Evolutionary conservation across 2,113 vertebrate species (phyloP).

Genomic region (Oreocharis arfaki): DNA sequence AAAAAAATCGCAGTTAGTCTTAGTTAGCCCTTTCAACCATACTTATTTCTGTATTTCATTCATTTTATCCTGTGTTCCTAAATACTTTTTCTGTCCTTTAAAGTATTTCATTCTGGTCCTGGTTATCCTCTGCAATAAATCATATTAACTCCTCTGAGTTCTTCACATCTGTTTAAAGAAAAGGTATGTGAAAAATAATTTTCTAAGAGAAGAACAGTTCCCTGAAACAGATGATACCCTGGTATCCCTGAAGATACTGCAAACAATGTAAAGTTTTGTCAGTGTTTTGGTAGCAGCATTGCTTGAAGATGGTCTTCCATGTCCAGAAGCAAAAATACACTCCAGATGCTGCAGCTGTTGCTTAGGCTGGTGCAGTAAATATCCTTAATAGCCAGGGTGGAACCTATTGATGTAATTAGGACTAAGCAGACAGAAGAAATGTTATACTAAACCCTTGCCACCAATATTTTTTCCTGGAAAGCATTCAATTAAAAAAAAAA

Average conservation of each 20-base stretch:
- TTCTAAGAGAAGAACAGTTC: not conserved
- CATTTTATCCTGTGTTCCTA: not conserved
- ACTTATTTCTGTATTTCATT: not conserved
- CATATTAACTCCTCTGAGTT: not conserved
- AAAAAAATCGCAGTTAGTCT: not conserved
- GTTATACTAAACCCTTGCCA: constrained; percentile 4
- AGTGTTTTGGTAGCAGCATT: constrained; percentile 1
- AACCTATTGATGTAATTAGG: constrained; percentile 30
- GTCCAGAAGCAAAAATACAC: not conserved
- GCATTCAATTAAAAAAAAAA: not conserved
- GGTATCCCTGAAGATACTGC: not conserved
- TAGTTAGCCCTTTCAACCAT: not conserved
- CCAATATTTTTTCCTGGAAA: not conserved
- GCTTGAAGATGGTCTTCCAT: not conserved
- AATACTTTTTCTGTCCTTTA: not conserved
- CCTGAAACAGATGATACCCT: not conserved
- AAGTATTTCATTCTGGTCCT: not conserved
- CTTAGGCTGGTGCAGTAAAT: not conserved
- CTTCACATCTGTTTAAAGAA: not conserved
- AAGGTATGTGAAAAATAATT: not conserved
- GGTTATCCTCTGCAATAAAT: not conserved
- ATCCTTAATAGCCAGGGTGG: constrained; percentile 8
- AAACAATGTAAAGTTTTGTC: not conserved
- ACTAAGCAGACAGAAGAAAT: constrained; percentile 39
- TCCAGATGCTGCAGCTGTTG: constrained; percentile 27